Conservation (phyloP, 2,113 vertebrate genomes). For the Mola mola region DNA sequence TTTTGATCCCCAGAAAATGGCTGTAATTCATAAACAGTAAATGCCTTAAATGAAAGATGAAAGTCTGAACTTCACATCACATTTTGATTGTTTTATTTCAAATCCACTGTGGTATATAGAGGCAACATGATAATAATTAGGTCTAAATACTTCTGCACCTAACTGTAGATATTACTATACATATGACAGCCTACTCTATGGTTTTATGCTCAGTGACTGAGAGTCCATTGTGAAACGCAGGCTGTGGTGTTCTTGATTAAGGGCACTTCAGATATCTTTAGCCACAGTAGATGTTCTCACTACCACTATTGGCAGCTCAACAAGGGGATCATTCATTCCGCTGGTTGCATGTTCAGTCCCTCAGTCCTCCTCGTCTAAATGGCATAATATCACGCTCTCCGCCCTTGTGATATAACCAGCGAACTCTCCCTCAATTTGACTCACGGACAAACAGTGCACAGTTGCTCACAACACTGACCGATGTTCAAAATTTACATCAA, state of each 20-base stretch:
- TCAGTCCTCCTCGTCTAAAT: not conserved
- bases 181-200: too few relatives aligned
- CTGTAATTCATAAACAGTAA: too few relatives aligned
- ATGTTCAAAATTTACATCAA: conserved; percentile 21
- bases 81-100: too few relatives aligned
- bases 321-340: conserved; percentile 27
- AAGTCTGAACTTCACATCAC: too few relatives aligned
- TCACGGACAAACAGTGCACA: not conserved
- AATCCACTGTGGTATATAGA: too few relatives aligned
- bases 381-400: not conserved
- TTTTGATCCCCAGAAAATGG: too few relatives aligned
- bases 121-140: too few relatives aligned
- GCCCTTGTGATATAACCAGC: conserved; percentile 27
- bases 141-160: too few relatives aligned
- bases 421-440: not conserved
- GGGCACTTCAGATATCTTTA: conserved; percentile 15
- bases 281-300: conserved; percentile 6
- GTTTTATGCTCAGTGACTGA: too few relatives aligned
- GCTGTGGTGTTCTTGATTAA: conserved; percentile 7
- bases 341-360: not conserved
- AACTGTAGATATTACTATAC: too few relatives aligned
- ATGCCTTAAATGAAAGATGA: too few relatives aligned
- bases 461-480: conserved; percentile 11
- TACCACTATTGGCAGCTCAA: not conserved
- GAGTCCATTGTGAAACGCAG: not conserved